Base-by-base conservation (phyloP, 1,140 invertebrate genomes). In the Euura lappo region DNA sequence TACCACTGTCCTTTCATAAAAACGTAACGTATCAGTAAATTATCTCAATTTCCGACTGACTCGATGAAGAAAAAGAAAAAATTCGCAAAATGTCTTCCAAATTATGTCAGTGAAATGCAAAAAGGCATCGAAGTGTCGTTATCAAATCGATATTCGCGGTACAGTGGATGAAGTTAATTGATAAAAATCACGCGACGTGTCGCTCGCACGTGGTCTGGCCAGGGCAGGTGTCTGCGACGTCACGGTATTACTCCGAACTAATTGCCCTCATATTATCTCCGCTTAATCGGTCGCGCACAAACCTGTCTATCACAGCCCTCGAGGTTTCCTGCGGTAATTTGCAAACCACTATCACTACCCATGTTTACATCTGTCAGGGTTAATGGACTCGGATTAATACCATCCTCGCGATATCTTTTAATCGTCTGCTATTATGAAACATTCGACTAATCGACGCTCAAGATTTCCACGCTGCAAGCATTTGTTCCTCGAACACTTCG, bases 301-400 rank as follows among this genome's bases (percentile, higher is more conserved):
- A 77, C 78, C 78, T 79, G 78, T 80, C 78, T 80, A 78, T 77
- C 79, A 80, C 78, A 79, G 77, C 77, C 66, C 78, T 75, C 75
- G 66, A 13, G n/a, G 44, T 47, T 44, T 66, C 72, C 44, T 74
- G 77, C 79, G 78, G 79, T 79, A 79, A 80, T 79, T 80, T 80
- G 77, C 79, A 79, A 78, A 77, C 79, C 79, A 75, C 79, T 80
- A 80, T 74, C 76, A 70, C 78, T 76, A 67, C 64, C 75, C 78
- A 71, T 78, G 77, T 80, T 80, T 79, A 80, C 75, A 79, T 78
- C 78, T 77, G 79, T 80, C 78, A 28, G 75, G 69, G 77, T 74
- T 79, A 79, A 79, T 78, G 77, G 78, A 78, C 75, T 70, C 67
- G 79, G 79, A 80, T 80, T 80, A 75, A 72, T 77, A 76, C 77